These are phyloP conservation scores for Leptatherina wallacei DNA, from an alignment of 2,797 vertebrate species.

Conservation along the genomic window DNA sequence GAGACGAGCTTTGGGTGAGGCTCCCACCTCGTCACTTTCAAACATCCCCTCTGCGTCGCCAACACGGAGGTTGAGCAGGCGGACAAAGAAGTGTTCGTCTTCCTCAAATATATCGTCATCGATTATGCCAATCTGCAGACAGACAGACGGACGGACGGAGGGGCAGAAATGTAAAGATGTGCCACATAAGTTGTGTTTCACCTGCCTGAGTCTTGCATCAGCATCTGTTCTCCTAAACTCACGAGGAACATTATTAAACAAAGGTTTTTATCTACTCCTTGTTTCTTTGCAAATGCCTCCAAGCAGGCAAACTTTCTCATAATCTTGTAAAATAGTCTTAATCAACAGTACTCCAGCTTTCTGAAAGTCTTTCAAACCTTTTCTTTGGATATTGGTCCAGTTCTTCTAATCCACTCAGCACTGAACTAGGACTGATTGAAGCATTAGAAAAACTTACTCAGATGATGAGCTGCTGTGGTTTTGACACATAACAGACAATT, in stretches of 20 bases:
- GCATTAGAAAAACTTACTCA: neutral
- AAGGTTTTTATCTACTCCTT: neutral
- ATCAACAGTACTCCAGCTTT: neutral
- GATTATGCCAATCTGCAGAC: conserved; percentile 88
- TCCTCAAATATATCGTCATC: conserved; percentile 97
- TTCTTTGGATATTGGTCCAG: neutral
- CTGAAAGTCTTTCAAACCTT: neutral
- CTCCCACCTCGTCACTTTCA: conserved; percentile 86
- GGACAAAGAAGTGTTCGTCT: conserved; percentile 92
- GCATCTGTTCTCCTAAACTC: neutral
- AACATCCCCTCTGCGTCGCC: conserved; percentile 93
- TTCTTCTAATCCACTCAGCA: neutral
- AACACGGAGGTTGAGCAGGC: conserved; percentile 90
- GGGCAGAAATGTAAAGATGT: neutral
- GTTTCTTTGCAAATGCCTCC: neutral
- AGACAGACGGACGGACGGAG: neutral
- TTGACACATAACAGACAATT: no score
- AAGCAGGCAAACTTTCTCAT: neutral
- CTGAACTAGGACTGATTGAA: neutral
- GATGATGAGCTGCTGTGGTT: neutral
- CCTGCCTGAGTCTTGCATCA: no score
- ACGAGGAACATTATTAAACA: neutral
- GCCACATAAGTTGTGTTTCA: neutral
- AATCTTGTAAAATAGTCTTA: neutral
- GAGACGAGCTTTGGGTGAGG: conserved; percentile 86